phyloP scores from a whole-genome alignment of 2,797 vertebrate genomes.

The Taeniopygia guttata region DNA sequence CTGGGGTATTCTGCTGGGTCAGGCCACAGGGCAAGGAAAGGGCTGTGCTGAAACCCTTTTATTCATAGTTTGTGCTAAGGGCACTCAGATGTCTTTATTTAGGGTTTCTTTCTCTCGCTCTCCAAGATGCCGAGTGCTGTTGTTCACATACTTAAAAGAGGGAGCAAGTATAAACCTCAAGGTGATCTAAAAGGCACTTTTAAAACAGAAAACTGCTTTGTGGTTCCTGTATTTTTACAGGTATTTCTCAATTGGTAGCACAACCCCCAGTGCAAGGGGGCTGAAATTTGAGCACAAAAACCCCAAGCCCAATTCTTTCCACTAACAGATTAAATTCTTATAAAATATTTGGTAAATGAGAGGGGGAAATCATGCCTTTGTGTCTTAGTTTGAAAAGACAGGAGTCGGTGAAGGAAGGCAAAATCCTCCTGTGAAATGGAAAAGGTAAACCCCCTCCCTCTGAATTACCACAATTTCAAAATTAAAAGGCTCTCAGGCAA shows the following conservation, averaged over 20 bases:
- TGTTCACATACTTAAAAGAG: not conserved
- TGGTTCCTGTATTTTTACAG: not conserved
- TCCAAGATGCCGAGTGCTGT: not conserved
- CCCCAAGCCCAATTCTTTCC: not conserved
- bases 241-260: not conserved
- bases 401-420: too few relatives aligned
- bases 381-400: too few relatives aligned
- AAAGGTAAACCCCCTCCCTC: too few relatives aligned
- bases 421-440: too few relatives aligned
- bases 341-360: not conserved
- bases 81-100: not conserved
- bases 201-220: not conserved
- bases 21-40: not conserved
- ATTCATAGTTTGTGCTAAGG: not conserved
- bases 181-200: not conserved
- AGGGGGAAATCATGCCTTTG: not conserved
- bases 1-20: not conserved
- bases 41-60: not conserved
- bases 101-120: not conserved
- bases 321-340: not conserved
- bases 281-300: not conserved
- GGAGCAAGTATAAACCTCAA: not conserved
- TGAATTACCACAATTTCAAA: too few relatives aligned
- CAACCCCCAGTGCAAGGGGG: not conserved
- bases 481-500: too few relatives aligned